Conservation (phyloP, 2,113 vertebrate genomes). For the Etheostoma cragini region DNA sequence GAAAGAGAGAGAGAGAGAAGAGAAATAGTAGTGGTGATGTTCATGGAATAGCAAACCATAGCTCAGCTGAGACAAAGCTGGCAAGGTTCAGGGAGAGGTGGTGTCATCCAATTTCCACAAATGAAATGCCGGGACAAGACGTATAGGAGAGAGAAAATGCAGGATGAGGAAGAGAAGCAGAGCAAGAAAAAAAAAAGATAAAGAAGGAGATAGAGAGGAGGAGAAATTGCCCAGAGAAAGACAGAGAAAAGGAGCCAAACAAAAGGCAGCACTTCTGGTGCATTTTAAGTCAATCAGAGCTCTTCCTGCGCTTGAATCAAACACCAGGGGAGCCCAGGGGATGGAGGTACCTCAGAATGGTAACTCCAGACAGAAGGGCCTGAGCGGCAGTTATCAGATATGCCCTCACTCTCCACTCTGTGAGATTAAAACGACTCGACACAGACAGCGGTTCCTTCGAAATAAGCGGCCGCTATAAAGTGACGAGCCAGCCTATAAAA, state of each 20-base stretch:
- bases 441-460: constrained; percentile 39
- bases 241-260: constrained; percentile 27
- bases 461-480: constrained; percentile 68
- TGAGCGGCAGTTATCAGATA: constrained; percentile 59
- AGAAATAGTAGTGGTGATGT: constrained; percentile 30
- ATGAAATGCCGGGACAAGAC: constrained; percentile 47
- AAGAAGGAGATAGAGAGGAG: background rate
- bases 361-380: constrained; percentile 44
- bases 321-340: constrained; percentile 44
- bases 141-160: constrained; percentile 13
- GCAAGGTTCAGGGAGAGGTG: constrained; percentile 54
- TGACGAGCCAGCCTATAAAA: constrained; percentile 64
- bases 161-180: background rate
- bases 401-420: constrained; percentile 35
- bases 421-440: constrained; percentile 60
- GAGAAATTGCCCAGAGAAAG: constrained; percentile 11
- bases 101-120: constrained; percentile 60
- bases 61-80: constrained; percentile 57
- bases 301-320: constrained; percentile 54
- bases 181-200: background rate
- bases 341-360: constrained; percentile 35
- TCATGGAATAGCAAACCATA: constrained; percentile 64
- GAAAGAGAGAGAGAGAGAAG: constrained; percentile 1
- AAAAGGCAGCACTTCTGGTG: constrained; percentile 37
- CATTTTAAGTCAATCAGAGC: constrained; percentile 59